Percentiles rank a stretch among this genome's conserved stretches.
Evolutionary conservation across 2,888 invertebrate species (phyloP).

Genomic region (Atethmia centrago): DNA sequence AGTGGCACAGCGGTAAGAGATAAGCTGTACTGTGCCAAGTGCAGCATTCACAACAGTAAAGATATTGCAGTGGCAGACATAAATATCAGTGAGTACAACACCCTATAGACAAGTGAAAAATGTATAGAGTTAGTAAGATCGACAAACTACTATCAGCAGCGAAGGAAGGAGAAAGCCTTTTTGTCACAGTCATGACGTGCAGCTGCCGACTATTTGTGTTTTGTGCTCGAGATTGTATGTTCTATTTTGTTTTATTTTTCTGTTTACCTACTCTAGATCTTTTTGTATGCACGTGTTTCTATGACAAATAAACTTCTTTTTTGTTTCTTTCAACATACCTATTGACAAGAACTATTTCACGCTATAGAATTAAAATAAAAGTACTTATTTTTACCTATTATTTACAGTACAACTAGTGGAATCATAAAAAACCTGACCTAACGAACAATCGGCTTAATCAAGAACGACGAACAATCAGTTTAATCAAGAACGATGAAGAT

Average conservation of each 20-base stretch:
- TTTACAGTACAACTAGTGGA: background rate
- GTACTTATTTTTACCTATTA: background rate
- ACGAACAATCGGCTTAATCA: background rate
- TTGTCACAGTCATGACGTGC: no score
- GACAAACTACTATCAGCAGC: background rate
- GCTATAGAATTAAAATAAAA: background rate
- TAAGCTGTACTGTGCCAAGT: background rate
- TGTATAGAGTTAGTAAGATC: background rate
- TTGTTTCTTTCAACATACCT: no score
- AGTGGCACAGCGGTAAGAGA: background rate
- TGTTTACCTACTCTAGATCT: no score
- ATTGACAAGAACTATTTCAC: background rate
- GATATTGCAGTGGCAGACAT: background rate
- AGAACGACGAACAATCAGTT: no score
- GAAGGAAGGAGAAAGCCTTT: no score
- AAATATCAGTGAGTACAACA: background rate
- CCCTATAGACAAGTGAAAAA: background rate
- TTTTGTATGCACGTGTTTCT: no score
- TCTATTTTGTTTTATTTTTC: no score
- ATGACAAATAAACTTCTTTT: no score
- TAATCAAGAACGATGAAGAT: background rate
- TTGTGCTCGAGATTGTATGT: no score
- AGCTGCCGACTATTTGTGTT: no score
- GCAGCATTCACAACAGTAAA: background rate
- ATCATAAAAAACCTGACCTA: background rate